Conservation (phyloP, 2,113 vertebrate species). For the Lanius ludovicianus region DNA sequence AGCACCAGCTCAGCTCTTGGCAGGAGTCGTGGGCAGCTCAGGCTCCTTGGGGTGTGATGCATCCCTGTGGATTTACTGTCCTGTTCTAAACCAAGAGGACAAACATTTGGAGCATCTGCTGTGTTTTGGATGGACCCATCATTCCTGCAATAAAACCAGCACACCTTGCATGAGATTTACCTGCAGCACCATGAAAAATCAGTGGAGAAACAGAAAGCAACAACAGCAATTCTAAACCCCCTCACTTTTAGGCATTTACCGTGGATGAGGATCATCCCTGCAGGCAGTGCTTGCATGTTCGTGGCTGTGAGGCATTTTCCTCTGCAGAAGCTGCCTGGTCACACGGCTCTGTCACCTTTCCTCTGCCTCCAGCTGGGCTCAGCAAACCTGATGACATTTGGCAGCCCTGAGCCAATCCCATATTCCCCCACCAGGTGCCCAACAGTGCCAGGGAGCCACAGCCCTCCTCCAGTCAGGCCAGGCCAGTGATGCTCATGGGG, state of each 20-base stretch:
- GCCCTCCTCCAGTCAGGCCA: not conserved
- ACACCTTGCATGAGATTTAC: not conserved
- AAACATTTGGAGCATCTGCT: not conserved
- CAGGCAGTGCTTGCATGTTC: not conserved
- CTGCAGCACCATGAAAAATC: not conserved
- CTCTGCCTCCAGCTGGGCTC: not conserved
- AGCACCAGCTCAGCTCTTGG: accelerated
- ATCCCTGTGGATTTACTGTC: not conserved
- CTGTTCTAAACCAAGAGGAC: not conserved
- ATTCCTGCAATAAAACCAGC: not conserved
- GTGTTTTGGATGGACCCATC: not conserved
- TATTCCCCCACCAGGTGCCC: not conserved
- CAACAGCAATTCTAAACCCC: accelerated
- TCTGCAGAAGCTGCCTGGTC: not conserved
- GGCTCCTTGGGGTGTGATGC: accelerated
- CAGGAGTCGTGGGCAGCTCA: not conserved
- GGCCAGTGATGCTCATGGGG: not conserved
- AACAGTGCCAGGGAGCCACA: accelerated
- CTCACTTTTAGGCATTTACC: accelerated
- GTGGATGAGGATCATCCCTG: not conserved
- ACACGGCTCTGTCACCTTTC: not conserved
- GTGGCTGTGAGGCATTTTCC: not conserved
- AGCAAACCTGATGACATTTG: not conserved
- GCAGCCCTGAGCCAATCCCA: not conserved
- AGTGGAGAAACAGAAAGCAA: not conserved